Evolutionary conservation across 2,797 vertebrate genomes (phyloP).

Genomic region (Furcifer pardalis): DNA sequence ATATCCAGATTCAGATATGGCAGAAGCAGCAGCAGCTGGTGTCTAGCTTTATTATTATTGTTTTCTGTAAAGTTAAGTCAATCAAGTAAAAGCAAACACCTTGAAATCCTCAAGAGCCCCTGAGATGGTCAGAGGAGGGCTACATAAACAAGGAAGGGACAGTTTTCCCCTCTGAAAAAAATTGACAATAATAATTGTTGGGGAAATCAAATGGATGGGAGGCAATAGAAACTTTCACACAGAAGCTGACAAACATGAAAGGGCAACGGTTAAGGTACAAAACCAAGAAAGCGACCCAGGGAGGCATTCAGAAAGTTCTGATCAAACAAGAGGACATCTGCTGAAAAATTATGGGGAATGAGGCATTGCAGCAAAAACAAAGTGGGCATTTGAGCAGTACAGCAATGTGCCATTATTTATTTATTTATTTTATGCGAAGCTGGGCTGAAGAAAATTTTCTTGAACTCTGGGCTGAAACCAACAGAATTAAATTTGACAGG

Average conservation of each 20-base stretch:
- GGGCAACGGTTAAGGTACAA: background rate
- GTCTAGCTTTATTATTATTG: too few relatives aligned
- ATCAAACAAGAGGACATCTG: background rate
- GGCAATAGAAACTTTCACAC: background rate
- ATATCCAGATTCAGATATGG: too few relatives aligned
- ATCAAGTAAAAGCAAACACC: slow-evolving; percentile 28
- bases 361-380: background rate
- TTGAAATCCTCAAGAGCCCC: slow-evolving; percentile 25
- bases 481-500: too few relatives aligned
- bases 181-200: slow-evolving; percentile 32
- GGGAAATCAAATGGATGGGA: slow-evolving; percentile 45
- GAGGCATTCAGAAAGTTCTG: too few relatives aligned
- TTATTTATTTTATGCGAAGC: too few relatives aligned
- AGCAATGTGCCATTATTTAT: too few relatives aligned
- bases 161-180: slow-evolving; percentile 33
- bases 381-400: background rate
- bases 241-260: slow-evolving; percentile 37
- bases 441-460: too few relatives aligned
- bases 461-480: too few relatives aligned
- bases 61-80: background rate
- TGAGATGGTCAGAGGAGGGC: slow-evolving; percentile 38
- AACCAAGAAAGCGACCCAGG: background rate
- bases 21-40: too few relatives aligned
- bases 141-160: slow-evolving; percentile 27
- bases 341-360: background rate